Evolutionary conservation across 2,113 vertebrate genomes (phyloP).

Genomic region (Hydropotes inermis): DNA sequence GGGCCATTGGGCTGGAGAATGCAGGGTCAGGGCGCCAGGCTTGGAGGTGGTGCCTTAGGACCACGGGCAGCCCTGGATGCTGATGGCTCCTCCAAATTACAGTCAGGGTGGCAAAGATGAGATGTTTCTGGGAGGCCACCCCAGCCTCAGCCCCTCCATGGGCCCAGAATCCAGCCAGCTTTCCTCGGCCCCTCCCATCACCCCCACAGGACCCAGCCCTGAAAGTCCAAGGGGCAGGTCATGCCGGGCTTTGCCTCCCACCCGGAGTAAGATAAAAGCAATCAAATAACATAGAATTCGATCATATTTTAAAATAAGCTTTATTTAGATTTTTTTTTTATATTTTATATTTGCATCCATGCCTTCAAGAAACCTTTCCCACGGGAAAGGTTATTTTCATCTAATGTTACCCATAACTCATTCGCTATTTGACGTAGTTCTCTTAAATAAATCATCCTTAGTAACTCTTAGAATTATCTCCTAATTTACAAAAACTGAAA

Average conservation of each 20-base stretch:
- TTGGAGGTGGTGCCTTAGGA: background rate
- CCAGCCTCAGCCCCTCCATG: background rate
- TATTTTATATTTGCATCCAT: constrained; percentile 93
- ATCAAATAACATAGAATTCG: constrained; percentile 75
- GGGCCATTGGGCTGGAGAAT: background rate
- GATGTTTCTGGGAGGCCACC: background rate
- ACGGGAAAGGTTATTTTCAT: constrained; percentile 82
- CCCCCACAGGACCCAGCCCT: background rate
- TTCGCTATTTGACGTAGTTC: constrained; percentile 85
- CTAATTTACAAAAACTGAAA: constrained; percentile 93
- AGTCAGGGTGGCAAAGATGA: background rate
- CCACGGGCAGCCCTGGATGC: background rate
- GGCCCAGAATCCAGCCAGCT: constrained; percentile 53
- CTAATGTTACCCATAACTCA: constrained; percentile 88
- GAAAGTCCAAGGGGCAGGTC: background rate
- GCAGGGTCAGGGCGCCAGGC: background rate
- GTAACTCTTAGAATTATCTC: constrained; percentile 89
- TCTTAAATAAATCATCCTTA: constrained; percentile 96
- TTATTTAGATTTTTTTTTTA: constrained; percentile 90
- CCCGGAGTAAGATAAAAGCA: constrained; percentile 63
- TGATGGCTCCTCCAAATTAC: background rate
- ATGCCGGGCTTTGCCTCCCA: background rate
- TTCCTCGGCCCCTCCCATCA: constrained; percentile 26
- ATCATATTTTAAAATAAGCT: constrained; percentile 98
- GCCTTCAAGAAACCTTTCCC: constrained; percentile 89